Evolutionary conservation across 2,797 vertebrate genomes (phyloP).

Genomic region (Psittacula derbiana): DNA sequence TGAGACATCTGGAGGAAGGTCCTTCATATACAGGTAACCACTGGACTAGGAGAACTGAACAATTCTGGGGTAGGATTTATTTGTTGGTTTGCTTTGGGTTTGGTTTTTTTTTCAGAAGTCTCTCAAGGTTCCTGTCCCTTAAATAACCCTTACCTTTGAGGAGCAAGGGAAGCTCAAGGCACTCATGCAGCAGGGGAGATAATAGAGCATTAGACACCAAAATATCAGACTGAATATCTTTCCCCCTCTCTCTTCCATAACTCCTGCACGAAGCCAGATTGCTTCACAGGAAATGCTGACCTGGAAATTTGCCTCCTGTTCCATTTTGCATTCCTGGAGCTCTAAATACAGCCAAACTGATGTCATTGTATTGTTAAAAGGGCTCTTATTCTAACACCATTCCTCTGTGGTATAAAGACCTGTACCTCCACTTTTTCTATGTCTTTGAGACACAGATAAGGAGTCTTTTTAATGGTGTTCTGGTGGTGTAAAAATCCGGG

Average conservation of each 20-base stretch:
- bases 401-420: not conserved
- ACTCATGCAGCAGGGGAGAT: not conserved
- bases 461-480: not conserved
- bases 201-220: not conserved
- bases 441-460: not conserved
- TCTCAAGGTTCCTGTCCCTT: not conserved
- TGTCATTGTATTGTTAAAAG: not conserved
- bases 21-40: not conserved
- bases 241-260: not conserved
- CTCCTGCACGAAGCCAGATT: not conserved
- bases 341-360: slow-evolving; percentile 22
- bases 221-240: not conserved
- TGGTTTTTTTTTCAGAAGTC: not conserved
- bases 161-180: not conserved
- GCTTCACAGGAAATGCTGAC: not conserved
- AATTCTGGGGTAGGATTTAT: not conserved
- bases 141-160: not conserved
- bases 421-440: not conserved
- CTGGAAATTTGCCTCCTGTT: slow-evolving; percentile 27
- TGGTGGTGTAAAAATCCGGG: not conserved
- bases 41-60: not conserved
- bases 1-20: not conserved
- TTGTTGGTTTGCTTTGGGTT: not conserved
- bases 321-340: slow-evolving; percentile 22
- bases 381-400: not conserved